These are phyloP conservation scores for Triops longicaudatus DNA, from an alignment of 1,140 invertebrate genomes.

Conservation along the genomic window DNA sequence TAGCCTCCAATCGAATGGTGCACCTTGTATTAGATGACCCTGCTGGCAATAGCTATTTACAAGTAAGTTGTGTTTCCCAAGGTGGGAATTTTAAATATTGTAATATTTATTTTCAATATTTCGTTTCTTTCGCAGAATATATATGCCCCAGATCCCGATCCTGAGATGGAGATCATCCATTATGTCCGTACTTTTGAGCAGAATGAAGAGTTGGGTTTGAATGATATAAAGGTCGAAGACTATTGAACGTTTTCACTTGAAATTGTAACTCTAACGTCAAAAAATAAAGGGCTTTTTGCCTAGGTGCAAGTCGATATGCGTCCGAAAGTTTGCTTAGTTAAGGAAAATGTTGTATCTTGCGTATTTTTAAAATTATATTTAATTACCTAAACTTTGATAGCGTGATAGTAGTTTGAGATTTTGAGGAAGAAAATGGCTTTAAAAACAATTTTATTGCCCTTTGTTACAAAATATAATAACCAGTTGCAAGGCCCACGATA, in stretches of 20 bases:
- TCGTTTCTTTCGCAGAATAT: slow-evolving; percentile 49
- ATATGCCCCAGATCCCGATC: slow-evolving; percentile 60
- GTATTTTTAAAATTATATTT: too few species aligned
- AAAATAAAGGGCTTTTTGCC: slow-evolving; percentile 19
- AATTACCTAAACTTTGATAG: too few species aligned
- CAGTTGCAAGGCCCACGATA: not conserved
- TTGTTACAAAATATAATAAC: not conserved
- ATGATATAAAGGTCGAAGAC: slow-evolving; percentile 92
- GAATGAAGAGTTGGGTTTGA: slow-evolving; percentile 90
- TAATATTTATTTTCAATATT: slow-evolving; percentile 28
- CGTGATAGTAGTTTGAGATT: too few species aligned
- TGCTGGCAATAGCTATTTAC: slow-evolving; percentile 90
- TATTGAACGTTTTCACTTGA: slow-evolving; percentile 43
- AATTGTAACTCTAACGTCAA: not conserved
- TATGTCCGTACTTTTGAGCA: slow-evolving; percentile 84
- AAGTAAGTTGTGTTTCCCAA: slow-evolving; percentile 47
- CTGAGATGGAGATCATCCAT: slow-evolving; percentile 60
- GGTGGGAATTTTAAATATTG: slow-evolving; percentile 34
- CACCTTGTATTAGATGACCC: slow-evolving; percentile 89
- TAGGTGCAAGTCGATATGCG: too few species aligned
- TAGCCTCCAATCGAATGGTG: slow-evolving; percentile 47
- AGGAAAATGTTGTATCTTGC: not conserved
- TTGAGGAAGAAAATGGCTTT: too few species aligned
- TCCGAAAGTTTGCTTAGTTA: too few species aligned
- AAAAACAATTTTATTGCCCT: not conserved